Conservation (phyloP, 37 sponge, comb jelly and placozoan genomes). For the Aplysina aerophoba region DNA sequence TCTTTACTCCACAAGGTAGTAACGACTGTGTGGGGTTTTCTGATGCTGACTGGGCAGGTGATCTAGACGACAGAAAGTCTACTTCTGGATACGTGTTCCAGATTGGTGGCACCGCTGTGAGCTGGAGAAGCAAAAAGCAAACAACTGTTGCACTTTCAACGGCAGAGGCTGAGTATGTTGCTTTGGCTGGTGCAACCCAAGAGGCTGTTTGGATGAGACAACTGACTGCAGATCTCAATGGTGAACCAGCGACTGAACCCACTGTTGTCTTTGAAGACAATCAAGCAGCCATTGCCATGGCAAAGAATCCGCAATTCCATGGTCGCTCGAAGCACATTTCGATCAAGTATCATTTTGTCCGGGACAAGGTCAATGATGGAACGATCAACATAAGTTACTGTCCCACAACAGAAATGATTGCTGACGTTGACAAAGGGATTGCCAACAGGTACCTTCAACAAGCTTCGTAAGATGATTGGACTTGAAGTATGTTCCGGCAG, state of each 20-base stretch:
- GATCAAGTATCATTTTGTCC: constrained; percentile 44
- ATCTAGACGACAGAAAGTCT: constrained; percentile 14
- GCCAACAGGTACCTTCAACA: constrained; percentile 8
- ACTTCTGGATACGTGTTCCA: constrained; percentile 41
- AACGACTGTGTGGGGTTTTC: constrained; percentile 35
- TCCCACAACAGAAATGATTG: constrained; percentile 40
- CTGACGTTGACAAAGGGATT: constrained; percentile 39
- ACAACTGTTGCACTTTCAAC: constrained; percentile 43
- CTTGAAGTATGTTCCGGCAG: constrained; percentile 25
- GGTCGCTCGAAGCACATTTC: constrained; percentile 49
- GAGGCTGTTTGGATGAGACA: constrained; percentile 53
- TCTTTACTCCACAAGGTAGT: constrained; percentile 4
- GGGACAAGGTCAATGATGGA: constrained; percentile 42
- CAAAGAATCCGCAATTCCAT: constrained; percentile 36
- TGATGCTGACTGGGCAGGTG: constrained; percentile 48
- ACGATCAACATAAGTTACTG: constrained; percentile 28
- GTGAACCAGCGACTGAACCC: constrained; percentile 14
- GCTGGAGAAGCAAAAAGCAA: constrained; percentile 55
- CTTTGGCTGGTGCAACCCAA: constrained; percentile 45
- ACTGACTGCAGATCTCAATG: constrained; percentile 13
- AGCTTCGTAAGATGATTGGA: constrained; percentile 39
- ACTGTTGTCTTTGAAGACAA: constrained; percentile 36
- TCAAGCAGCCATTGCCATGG: constrained; percentile 39
- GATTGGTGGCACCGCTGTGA: constrained; percentile 23
- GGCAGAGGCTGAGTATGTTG: constrained; percentile 55